Conservation (phyloP, 1,140 invertebrate genomes). For the Lutraria rhynchaena region DNA sequence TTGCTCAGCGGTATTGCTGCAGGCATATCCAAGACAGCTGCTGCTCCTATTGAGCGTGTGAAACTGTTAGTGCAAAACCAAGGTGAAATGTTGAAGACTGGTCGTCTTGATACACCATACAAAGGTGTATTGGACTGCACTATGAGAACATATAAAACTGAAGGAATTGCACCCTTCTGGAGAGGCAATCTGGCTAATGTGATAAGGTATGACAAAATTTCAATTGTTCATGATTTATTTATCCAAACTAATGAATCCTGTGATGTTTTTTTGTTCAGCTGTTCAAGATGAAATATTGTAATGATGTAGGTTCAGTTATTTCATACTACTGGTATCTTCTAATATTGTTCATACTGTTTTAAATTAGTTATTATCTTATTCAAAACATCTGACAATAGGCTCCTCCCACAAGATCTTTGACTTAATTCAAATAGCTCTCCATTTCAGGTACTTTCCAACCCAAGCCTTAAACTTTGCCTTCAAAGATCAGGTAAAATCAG, state of each 20-base stretch:
- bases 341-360: no score
- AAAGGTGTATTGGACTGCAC: conserved; percentile 83
- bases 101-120: conserved; percentile 81
- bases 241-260: no score
- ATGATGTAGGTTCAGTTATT: no score
- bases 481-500: conserved; percentile 93
- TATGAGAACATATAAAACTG: conserved; percentile 78
- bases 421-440: conserved; percentile 59
- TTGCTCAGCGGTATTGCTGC: conserved; percentile 81
- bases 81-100: conserved; percentile 82
- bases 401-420: no score
- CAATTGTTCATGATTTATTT: no score
- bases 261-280: no score
- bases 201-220: no score
- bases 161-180: conserved; percentile 90
- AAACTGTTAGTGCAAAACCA: conserved; percentile 92
- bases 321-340: no score
- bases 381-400: no score
- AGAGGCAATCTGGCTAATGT: conserved; percentile 95
- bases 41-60: conserved; percentile 92
- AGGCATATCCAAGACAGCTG: conserved; percentile 82
- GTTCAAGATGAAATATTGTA: no score
- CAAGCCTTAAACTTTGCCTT: conserved; percentile 98
- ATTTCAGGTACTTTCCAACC: conserved; percentile 93
- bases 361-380: no score